phyloP scores from a whole-genome alignment of 2,888 invertebrate species.

The Operophtera brumata region DNA sequence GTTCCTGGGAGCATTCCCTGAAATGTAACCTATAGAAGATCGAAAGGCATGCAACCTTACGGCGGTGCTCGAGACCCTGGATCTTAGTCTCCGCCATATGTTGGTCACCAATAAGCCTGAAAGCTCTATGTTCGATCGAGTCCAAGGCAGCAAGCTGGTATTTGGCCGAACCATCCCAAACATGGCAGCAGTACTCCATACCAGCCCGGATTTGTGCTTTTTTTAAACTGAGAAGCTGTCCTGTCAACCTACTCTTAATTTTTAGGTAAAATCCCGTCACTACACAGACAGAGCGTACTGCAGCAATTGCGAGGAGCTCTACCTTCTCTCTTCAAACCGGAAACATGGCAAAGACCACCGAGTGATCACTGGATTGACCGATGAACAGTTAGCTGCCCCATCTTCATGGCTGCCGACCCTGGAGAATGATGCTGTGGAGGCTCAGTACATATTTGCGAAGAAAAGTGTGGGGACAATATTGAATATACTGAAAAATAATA shows the following conservation, averaged over 20 bases:
- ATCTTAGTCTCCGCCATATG: too few species aligned
- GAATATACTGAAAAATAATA: conserved; percentile 80
- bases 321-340: conserved; percentile 54
- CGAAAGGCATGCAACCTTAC: too few species aligned
- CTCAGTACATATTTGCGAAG: conserved; percentile 92
- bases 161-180: too few species aligned
- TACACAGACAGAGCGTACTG: conserved; percentile 82
- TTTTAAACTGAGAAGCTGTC: too few species aligned
- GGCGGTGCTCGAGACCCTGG: too few species aligned
- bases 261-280: conserved; percentile 66
- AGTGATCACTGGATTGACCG: conserved; percentile 73
- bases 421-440: conserved; percentile 89
- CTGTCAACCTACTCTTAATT: background rate
- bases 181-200: too few species aligned
- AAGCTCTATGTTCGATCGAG: too few species aligned
- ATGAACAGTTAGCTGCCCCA: conserved; percentile 82
- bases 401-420: conserved; percentile 85
- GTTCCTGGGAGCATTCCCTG: too few species aligned
- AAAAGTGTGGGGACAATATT: conserved; percentile 83
- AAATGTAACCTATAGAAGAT: too few species aligned
- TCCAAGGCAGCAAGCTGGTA: too few species aligned
- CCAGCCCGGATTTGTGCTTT: too few species aligned
- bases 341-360: conserved; percentile 81
- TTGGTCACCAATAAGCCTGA: too few species aligned
- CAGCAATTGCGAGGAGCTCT: conserved; percentile 82